Evolutionary conservation across 2,797 vertebrate species (phyloP).

Genomic region (Caiman crocodilus): DNA sequence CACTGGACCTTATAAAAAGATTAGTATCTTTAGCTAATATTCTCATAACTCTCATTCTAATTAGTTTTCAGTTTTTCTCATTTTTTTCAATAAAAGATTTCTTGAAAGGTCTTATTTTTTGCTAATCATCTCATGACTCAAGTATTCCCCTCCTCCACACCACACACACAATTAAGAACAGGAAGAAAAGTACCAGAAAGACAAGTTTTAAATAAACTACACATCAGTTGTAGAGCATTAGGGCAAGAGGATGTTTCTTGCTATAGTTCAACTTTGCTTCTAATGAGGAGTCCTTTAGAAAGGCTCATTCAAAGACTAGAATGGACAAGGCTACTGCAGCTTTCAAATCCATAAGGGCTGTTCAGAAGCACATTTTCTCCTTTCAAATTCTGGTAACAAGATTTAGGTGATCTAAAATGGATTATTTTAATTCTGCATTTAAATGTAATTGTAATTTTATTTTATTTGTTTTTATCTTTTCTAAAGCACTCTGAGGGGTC

Average conservation of each 20-base stretch:
- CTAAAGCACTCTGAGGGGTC: constrained; percentile 80
- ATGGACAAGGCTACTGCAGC: constrained; percentile 57
- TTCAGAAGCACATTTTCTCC: constrained; percentile 64
- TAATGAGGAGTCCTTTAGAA: constrained; percentile 53
- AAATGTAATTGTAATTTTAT: constrained; percentile 80
- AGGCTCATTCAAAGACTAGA: constrained; percentile 50
- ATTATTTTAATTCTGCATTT: constrained; percentile 78
- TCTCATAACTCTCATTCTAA: neutral
- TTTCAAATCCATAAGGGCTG: constrained; percentile 55
- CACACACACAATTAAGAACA: constrained; percentile 15
- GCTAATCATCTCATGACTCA: constrained; percentile 44
- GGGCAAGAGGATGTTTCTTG: constrained; percentile 33
- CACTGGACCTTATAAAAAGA: constrained; percentile 9
- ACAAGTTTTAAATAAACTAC: constrained; percentile 32
- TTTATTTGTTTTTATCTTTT: constrained; percentile 84
- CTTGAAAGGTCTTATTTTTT: neutral
- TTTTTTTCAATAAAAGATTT: neutral
- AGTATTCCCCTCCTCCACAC: neutral
- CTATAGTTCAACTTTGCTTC: constrained; percentile 15
- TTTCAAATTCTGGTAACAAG: constrained; percentile 78
- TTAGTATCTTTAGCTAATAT: neutral
- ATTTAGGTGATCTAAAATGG: constrained; percentile 74
- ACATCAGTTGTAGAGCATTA: neutral
- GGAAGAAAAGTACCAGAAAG: constrained; percentile 36
- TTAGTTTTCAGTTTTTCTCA: neutral